phyloP scores from a whole-genome alignment of 2,888 invertebrate genomes.

The Acleris laterana region DNA sequence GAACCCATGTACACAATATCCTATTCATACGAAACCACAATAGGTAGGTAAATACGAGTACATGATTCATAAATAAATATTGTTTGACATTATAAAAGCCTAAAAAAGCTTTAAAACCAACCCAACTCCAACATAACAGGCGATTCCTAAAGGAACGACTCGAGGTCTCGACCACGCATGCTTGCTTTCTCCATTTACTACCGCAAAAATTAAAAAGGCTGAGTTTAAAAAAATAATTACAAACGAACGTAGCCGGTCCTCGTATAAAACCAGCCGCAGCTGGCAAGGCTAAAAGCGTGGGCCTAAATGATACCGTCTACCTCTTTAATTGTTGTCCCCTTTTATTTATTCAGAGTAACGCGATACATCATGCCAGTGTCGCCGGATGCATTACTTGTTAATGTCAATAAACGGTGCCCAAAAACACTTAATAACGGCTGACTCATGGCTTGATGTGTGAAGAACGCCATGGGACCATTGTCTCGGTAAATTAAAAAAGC shows the following conservation, averaged over 20 bases:
- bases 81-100: too few species aligned
- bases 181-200: constrained; percentile 2
- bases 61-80: too few species aligned
- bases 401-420: constrained; percentile 78
- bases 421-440: constrained; percentile 73
- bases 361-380: constrained; percentile 69
- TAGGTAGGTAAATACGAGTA: too few species aligned
- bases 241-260: constrained; percentile 13
- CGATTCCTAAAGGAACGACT: too few species aligned
- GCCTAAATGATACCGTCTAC: constrained; percentile 54
- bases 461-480: constrained; percentile 32
- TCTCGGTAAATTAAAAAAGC: constrained; percentile 27
- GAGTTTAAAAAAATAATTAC: constrained; percentile 2
- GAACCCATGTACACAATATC: too few species aligned
- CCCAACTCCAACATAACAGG: too few species aligned
- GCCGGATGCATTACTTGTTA: constrained; percentile 78
- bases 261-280: constrained; percentile 29
- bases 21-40: too few species aligned
- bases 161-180: too few species aligned
- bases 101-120: too few species aligned
- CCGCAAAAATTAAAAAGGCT: constrained; percentile 4
- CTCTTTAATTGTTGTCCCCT: constrained; percentile 74
- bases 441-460: constrained; percentile 57
- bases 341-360: constrained; percentile 76
- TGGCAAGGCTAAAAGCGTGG: constrained; percentile 27